Conservation (phyloP, 1,140 invertebrate genomes). For the Pachyrhynchus sulphureomaculatus region DNA sequence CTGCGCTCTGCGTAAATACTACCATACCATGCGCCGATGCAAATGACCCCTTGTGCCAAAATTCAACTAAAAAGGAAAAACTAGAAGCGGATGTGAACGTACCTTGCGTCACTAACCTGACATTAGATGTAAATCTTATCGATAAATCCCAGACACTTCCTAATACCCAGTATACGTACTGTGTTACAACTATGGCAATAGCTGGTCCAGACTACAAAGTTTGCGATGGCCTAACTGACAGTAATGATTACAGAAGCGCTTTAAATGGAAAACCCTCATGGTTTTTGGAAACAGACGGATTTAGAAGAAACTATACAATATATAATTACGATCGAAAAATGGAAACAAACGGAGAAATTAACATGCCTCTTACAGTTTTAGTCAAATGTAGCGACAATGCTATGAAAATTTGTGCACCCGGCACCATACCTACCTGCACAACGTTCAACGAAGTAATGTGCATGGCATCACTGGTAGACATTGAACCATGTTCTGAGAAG, state of each 20-base stretch:
- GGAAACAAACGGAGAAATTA: constrained; percentile 31
- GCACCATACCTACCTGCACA: constrained; percentile 23
- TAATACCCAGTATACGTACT: constrained; percentile 36
- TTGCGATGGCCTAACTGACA: constrained; percentile 13
- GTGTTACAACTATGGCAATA: constrained; percentile 40
- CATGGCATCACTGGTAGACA: constrained; percentile 1
- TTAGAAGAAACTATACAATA: constrained; percentile 21
- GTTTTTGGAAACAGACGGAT: constrained; percentile 24
- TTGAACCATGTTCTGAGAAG: constrained; percentile 19
- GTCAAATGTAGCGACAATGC: constrained; percentile 29
- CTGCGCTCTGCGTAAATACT: constrained; percentile 36
- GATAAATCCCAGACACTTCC: constrained; percentile 26
- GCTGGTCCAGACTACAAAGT: constrained; percentile 34
- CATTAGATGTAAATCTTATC: constrained; percentile 32
- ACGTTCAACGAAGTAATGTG: constrained; percentile 36
- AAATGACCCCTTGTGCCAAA: constrained; percentile 37
- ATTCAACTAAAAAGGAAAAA: constrained; percentile 31
- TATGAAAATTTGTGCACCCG: constrained; percentile 23
- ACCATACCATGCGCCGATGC: constrained; percentile 35
- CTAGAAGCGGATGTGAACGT: constrained; percentile 29
- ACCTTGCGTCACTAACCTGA: constrained; percentile 39
- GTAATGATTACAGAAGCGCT: constrained; percentile 29
- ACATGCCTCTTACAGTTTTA: constrained; percentile 25
- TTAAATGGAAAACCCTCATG: constrained; percentile 25
- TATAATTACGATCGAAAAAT: constrained; percentile 28